Evolutionary conservation across 2,113 vertebrate genomes (phyloP).

Genomic region (Neomonachus schauinslandi): DNA sequence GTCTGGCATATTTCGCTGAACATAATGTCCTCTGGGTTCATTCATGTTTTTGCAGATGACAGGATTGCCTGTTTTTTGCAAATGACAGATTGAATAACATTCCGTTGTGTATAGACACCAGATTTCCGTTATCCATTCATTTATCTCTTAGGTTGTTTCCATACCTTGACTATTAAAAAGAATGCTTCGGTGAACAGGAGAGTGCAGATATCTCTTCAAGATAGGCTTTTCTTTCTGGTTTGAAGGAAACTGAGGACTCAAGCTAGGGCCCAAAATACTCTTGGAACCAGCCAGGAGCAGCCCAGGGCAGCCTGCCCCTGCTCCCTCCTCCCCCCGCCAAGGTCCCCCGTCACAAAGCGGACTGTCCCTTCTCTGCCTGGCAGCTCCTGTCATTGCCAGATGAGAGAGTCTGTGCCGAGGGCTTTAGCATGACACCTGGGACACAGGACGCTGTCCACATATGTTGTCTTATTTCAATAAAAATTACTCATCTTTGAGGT

Average conservation of each 20-base stretch:
- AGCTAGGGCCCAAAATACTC: neutral
- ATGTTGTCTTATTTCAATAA: neutral
- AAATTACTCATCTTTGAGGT: neutral
- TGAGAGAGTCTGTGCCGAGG: fast-evolving
- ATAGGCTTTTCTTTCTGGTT: neutral
- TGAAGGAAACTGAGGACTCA: neutral
- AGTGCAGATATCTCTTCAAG: neutral
- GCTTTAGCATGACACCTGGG: neutral
- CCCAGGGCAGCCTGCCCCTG: neutral
- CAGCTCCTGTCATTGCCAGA: neutral
- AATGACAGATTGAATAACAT: neutral
- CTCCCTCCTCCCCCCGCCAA: neutral
- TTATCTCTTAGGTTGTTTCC: neutral
- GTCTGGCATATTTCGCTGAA: neutral
- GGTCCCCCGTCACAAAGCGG: neutral
- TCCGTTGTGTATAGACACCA: neutral
- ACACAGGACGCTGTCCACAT: neutral
- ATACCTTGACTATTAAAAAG: neutral
- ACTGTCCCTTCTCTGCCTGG: neutral
- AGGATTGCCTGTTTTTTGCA: neutral
- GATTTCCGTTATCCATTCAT: neutral
- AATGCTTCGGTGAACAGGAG: fast-evolving
- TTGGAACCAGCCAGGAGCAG: neutral
- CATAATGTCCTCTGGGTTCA: neutral
- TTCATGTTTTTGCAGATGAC: neutral